These are phyloP conservation scores for Aleiodes leptofemur DNA, from an alignment of 2,888 invertebrate species.

Conservation along the genomic window DNA sequence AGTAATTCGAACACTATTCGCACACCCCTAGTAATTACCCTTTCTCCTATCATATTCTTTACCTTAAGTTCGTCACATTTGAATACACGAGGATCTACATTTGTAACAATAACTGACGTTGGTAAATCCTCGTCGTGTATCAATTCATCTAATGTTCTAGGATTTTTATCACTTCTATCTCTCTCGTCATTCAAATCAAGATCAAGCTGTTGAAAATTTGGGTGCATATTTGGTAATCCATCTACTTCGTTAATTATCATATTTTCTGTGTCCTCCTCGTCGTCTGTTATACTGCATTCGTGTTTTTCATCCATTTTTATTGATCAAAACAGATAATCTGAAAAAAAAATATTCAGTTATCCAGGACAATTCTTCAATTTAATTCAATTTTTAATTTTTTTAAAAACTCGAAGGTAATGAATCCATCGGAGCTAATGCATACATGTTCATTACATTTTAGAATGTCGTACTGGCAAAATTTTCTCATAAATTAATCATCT, in stretches of 20 bases:
- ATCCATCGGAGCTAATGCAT: too few relatives aligned
- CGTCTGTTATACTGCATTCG: conserved; percentile 57
- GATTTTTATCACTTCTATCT: conserved; percentile 61
- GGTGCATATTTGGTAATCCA: conserved; percentile 90
- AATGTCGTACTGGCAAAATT: too few relatives aligned
- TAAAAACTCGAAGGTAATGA: too few relatives aligned
- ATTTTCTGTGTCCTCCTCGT: conserved; percentile 77
- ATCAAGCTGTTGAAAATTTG: conserved; percentile 84
- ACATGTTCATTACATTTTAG: too few relatives aligned
- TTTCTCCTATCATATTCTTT: conserved; percentile 34
- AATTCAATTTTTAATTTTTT: too few relatives aligned
- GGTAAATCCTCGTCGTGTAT: conserved; percentile 87
- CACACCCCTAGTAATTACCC: too few relatives aligned
- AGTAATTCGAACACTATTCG: too few relatives aligned
- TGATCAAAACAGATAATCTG: not conserved
- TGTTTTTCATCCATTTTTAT: conserved; percentile 67
- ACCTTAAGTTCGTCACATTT: conserved; percentile 76
- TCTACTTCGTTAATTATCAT: conserved; percentile 91
- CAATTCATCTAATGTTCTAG: conserved; percentile 79
- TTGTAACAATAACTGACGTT: conserved; percentile 92
- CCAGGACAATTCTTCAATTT: too few relatives aligned
- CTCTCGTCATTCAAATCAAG: conserved; percentile 75
- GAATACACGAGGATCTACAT: conserved; percentile 89
- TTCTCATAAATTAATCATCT: too few relatives aligned
- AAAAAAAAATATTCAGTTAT: conserved; percentile 2